These are phyloP conservation scores for Brachymystax lenok DNA, from an alignment of 2,797 vertebrate genomes.

Conservation along the genomic window DNA sequence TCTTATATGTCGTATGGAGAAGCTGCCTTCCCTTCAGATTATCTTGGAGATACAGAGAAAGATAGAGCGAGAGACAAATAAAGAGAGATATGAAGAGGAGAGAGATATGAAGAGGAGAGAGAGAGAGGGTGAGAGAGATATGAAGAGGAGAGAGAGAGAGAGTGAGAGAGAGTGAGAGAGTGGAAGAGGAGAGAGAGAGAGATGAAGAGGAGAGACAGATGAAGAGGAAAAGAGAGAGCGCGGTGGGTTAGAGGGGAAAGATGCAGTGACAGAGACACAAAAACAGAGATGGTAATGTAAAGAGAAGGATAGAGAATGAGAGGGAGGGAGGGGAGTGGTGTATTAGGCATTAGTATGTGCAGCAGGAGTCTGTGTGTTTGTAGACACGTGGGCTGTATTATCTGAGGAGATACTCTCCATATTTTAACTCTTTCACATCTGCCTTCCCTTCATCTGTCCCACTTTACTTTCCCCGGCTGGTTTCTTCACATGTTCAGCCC, in stretches of 20 bases:
- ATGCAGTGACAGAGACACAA: not conserved
- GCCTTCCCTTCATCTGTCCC: not conserved
- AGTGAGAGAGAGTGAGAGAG: too few relatives aligned
- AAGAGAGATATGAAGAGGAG: not conserved
- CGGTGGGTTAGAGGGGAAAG: not conserved
- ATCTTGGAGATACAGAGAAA: conserved; percentile 56
- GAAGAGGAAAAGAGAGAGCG: not conserved
- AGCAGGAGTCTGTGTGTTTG: not conserved
- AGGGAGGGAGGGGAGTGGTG: not conserved
- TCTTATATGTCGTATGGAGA: conserved; percentile 94
- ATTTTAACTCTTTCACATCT: not conserved
- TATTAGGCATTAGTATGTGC: not conserved
- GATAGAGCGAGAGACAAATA: not conserved
- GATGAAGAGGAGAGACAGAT: not conserved
- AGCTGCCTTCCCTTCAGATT: conserved; percentile 89
- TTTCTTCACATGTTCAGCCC: not conserved
- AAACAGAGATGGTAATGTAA: not conserved
- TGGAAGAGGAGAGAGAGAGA: conserved; percentile 27
- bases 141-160: not conserved
- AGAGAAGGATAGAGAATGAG: not conserved
- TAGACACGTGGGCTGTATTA: not conserved
- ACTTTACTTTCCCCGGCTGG: not conserved
- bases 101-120: too few relatives aligned
- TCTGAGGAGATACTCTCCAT: not conserved
- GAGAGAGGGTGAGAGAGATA: conserved; percentile 14